Base-by-base conservation (phyloP, 92 coral and sea anemone species). In the Actinostola sp. region DNA sequence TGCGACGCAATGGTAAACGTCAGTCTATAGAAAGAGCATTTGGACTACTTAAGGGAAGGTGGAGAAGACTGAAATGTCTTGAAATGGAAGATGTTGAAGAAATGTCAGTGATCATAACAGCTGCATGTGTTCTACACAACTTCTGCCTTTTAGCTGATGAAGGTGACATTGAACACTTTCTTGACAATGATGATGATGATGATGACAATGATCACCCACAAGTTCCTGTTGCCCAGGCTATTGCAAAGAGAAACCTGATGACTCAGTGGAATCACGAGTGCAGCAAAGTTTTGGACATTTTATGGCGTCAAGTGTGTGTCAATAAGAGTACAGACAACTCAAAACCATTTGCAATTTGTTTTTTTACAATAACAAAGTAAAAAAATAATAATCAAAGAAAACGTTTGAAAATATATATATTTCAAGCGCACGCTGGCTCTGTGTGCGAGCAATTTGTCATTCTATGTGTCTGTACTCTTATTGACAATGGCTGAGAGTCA, bases 111-210 rank as follows among this genome's bases (percentile, higher is more conserved):
- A 58, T 68, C 36, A 29, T 77, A 30, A 43, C 75, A 17, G 76
- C 83, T 52, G 83, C 77, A 35, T 77, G 83, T 56, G 83, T 67
- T 35, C 63, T 77, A n/a, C 83, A 77, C 75, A 77, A 77, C 54
- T 77, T 66, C 64, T 77, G 83, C 38, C 57, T 77, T 16, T 23
- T 77, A 59, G 74, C 68, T 28, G 83, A 66, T 23, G 68, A 64
- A 68, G 78, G 78, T 21, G n/a, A 46, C 76, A 66, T 66, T 68
- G 77, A 77, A 31, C 76, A 77, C 19, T 77, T 77, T 55, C 65
- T 77, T 77, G 83, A 66, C 26, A 48, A 44, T 38, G 74, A 21
- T 23, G 46, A 66, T 49, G 63, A 76, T 67, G 72, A 49, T 51
- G 71, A 38, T 46, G 77, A 60, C 41, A 78, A 58, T 44, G 77